Conservation (phyloP, 1,140 invertebrate genomes). For the Drosophila gunungcola region DNA sequence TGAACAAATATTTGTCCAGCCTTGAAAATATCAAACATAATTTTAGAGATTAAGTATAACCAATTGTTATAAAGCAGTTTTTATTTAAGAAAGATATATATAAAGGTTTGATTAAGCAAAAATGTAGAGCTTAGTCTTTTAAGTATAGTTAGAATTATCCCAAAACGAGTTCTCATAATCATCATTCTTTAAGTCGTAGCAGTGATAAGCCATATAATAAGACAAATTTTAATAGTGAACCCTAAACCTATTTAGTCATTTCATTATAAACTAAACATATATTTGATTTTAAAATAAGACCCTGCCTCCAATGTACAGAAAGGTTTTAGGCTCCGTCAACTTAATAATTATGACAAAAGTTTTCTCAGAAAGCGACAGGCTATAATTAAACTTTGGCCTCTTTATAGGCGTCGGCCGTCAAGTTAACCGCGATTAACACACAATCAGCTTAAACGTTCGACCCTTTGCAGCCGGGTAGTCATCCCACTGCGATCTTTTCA, state of each 20-base stretch:
- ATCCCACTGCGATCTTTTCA: background rate
- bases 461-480: slow-evolving; percentile 22
- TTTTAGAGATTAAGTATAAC: too few species aligned
- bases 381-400: slow-evolving; percentile 55
- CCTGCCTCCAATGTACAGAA: background rate
- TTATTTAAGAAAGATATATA: too few species aligned
- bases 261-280: background rate
- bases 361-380: slow-evolving; percentile 14
- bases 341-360: slow-evolving; percentile 33
- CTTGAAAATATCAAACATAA: background rate
- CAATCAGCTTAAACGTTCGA: slow-evolving; percentile 67
- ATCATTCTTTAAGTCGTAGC: too few species aligned
- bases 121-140: too few species aligned
- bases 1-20: background rate
- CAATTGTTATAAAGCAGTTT: too few species aligned
- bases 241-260: too few species aligned
- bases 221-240: too few species aligned
- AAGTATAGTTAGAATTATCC: too few species aligned
- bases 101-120: too few species aligned
- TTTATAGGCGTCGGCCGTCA: slow-evolving; percentile 30
- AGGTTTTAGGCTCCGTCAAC: background rate
- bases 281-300: too few species aligned
- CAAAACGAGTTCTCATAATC: too few species aligned
- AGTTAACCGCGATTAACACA: slow-evolving; percentile 64
- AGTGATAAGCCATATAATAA: too few species aligned